Conservation (phyloP, 2,113 vertebrate genomes). For the Micronycteris hirsuta region DNA sequence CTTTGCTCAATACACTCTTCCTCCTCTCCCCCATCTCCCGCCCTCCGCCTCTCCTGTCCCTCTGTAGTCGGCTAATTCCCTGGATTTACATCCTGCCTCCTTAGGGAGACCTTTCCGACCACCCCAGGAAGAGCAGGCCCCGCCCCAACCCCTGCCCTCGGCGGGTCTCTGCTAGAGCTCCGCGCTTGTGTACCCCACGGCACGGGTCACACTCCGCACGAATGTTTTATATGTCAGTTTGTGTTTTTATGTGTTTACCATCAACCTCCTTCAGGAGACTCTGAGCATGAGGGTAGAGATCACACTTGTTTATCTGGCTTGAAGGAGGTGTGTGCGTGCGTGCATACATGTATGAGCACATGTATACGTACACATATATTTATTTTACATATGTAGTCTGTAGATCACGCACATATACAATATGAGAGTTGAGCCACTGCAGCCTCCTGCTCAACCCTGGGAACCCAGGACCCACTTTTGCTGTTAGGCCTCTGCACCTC, state of each 20-base stretch:
- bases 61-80: not conserved
- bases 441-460: not conserved
- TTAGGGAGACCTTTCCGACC: not conserved
- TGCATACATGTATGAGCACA: not conserved
- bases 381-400: not conserved
- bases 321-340: not conserved
- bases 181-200: not conserved
- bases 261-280: not conserved
- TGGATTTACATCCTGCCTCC: not conserved
- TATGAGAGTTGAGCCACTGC: not conserved
- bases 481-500: not conserved
- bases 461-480: not conserved
- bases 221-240: not conserved
- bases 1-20: not conserved
- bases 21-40: rapidly evolving
- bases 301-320: not conserved
- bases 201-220: not conserved
- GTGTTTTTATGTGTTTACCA: not conserved
- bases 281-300: not conserved
- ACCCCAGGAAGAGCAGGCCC: not conserved
- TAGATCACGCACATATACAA: not conserved
- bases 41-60: rapidly evolving
- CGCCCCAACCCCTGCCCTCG: not conserved
- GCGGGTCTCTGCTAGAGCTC: not conserved
- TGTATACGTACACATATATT: not conserved